A percentile compares a stretch with the other conserved stretches of the same genome.
Evolutionary conservation across 2,113 vertebrate genomes (phyloP).

Genomic region (Chaetops frenatus): DNA sequence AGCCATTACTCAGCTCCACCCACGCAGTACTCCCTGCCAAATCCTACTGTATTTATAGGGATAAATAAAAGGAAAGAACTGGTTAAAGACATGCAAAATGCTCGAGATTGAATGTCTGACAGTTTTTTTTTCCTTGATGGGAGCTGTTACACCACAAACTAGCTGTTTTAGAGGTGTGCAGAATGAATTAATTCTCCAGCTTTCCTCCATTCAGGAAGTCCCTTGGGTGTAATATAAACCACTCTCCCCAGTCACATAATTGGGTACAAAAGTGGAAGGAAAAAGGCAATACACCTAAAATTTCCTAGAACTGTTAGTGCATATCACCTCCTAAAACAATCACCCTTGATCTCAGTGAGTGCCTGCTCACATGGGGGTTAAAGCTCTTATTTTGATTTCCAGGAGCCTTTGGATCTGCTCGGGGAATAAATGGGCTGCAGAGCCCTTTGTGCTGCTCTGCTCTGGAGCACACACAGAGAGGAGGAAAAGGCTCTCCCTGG

Average conservation of each 20-base stretch:
- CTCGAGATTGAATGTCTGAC: not conserved
- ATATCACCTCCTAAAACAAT: not conserved
- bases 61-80: conserved; percentile 29
- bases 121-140: not conserved
- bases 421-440: not conserved
- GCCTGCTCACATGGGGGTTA: not conserved
- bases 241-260: not conserved
- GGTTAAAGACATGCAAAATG: conserved; percentile 5
- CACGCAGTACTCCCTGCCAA: conserved; percentile 10
- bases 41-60: conserved; percentile 38
- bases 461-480: not conserved
- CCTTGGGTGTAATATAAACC: not conserved
- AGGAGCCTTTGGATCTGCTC: not conserved
- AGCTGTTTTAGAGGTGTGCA: not conserved
- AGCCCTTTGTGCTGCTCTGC: not conserved
- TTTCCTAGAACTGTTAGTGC: not conserved
- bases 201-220: not conserved
- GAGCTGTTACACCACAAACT: not conserved
- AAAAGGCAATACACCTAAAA: not conserved
- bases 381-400: not conserved
- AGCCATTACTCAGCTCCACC: conserved; percentile 48
- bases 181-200: not conserved
- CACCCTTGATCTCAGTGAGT: not conserved
- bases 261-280: not conserved
- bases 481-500: not conserved